phyloP scores from a whole-genome alignment of 2,113 vertebrate species.

The Lynx canadensis region DNA sequence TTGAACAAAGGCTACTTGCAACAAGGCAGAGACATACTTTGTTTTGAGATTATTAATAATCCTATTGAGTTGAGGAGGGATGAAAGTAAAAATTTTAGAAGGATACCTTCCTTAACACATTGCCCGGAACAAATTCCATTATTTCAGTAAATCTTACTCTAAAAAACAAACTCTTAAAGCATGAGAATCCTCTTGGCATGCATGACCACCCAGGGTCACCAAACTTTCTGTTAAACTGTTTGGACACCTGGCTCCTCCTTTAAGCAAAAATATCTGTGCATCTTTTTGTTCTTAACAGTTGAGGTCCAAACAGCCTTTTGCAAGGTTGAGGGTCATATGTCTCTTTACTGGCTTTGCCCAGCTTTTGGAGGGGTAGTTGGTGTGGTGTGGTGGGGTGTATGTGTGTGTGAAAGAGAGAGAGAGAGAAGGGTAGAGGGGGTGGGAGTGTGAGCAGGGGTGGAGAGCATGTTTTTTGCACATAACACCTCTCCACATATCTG shows the following conservation, averaged over 20 bases:
- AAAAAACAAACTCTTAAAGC: not conserved
- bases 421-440: too few species aligned
- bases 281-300: not conserved
- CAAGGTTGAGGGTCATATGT: not conserved
- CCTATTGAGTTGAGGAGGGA: not conserved
- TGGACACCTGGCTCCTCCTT: conserved; percentile 20
- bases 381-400: not conserved
- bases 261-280: not conserved
- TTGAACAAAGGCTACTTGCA: not conserved
- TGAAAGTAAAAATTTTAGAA: not conserved
- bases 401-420: too few species aligned
- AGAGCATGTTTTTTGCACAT: not conserved
- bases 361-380: too few species aligned
- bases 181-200: not conserved
- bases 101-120: not conserved
- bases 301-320: not conserved
- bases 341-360: not conserved
- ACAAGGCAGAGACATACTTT: not conserved
- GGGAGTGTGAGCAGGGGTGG: not conserved
- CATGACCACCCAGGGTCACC: not conserved
- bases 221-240: not conserved
- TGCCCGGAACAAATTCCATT: too few species aligned
- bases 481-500: not conserved
- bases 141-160: not conserved
- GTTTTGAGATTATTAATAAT: not conserved